Conservation (phyloP, 1,140 invertebrate genomes). For the Megalonaias nervosa region DNA sequence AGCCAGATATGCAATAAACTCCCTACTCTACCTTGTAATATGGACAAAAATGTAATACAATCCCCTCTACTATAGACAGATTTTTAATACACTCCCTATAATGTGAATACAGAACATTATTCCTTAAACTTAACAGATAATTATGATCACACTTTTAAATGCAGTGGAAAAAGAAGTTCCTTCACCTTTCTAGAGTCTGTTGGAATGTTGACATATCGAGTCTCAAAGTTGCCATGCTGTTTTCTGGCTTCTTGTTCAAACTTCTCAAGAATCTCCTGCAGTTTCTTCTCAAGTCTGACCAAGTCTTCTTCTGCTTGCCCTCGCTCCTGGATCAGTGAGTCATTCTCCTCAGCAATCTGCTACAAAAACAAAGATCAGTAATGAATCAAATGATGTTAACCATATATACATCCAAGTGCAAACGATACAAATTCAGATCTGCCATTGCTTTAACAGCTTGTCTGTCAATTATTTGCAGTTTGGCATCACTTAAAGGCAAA, state of each 20-base stretch:
- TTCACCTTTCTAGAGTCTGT: conserved; percentile 43
- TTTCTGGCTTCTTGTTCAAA: conserved; percentile 51
- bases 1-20: too few relatives aligned
- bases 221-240: conserved; percentile 45
- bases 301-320: conserved; percentile 47
- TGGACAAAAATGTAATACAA: too few relatives aligned
- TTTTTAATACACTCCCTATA: too few relatives aligned
- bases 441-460: too few relatives aligned
- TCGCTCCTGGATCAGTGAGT: conserved; percentile 46
- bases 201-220: conserved; percentile 42
- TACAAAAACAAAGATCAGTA: conserved; percentile 12
- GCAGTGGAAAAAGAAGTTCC: background rate
- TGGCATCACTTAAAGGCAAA: too few relatives aligned
- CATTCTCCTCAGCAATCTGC: conserved; percentile 55
- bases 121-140: background rate
- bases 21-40: too few relatives aligned
- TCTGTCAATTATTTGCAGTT: too few relatives aligned
- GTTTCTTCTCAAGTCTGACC: conserved; percentile 51
- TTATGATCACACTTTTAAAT: conserved; percentile 3
- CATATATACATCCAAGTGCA: too few relatives aligned
- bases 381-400: background rate
- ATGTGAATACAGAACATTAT: background rate
- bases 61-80: too few relatives aligned
- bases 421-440: too few relatives aligned
- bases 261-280: conserved; percentile 58